Evolutionary conservation across 2,797 vertebrate species (phyloP).

Genomic region (Alfaro cultratus): DNA sequence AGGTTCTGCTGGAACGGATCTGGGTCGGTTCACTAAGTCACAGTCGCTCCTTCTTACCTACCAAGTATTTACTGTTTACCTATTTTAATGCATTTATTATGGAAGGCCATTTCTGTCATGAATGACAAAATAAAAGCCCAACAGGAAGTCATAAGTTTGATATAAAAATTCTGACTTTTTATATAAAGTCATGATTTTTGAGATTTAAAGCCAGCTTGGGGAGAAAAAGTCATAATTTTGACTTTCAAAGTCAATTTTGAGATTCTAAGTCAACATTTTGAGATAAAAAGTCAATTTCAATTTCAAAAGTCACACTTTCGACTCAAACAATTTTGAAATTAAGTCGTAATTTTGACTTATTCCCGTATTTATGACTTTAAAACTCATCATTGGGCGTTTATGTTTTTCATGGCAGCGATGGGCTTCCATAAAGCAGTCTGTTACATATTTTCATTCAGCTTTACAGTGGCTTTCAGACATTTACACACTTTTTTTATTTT

Average conservation of each 20-base stretch:
- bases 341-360: neutral
- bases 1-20: neutral
- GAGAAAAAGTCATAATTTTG: neutral
- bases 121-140: neutral
- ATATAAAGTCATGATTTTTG: neutral
- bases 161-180: neutral
- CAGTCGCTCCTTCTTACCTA: neutral
- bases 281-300: neutral
- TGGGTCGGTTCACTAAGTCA: neutral
- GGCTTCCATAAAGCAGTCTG: neutral
- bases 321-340: neutral
- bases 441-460: neutral
- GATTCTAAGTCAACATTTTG: neutral
- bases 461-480: neutral
- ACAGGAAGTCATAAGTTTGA: neutral
- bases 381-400: neutral
- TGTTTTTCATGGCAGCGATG: neutral
- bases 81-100: neutral
- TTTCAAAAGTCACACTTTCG: neutral
- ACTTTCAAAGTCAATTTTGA: neutral
- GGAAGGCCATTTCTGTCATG: neutral
- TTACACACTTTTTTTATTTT: neutral
- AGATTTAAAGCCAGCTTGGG: no score
- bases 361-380: neutral
- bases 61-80: neutral